phyloP scores from a whole-genome alignment of 37 sponge, comb jelly and placozoan genomes.

The Chondrosia reniformis region DNA sequence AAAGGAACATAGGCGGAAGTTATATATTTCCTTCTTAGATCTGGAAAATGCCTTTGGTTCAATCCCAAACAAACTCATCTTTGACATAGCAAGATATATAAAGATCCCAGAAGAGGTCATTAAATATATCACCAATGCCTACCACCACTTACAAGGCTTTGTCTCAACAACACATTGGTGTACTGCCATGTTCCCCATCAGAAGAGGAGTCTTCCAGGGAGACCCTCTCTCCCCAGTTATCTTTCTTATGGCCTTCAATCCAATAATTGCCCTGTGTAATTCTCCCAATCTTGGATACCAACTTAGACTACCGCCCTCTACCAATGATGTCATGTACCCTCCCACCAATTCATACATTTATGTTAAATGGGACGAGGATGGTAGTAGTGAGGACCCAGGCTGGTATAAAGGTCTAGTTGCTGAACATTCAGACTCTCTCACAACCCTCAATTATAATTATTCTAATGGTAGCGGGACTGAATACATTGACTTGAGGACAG shows the following conservation, averaged over 20 bases:
- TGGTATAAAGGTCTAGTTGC: neutral
- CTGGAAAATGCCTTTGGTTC: constrained; percentile 47
- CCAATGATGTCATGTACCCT: neutral
- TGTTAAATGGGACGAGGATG: neutral
- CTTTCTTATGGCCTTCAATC: constrained; percentile 17
- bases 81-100: constrained; percentile 4
- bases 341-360: neutral
- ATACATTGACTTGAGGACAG: too few relatives aligned
- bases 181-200: neutral
- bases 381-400: neutral
- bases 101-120: neutral
- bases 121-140: neutral
- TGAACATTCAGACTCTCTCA: neutral
- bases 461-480: too few relatives aligned
- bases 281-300: neutral
- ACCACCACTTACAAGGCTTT: constrained; percentile 13
- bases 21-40: constrained; percentile 28
- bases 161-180: constrained; percentile 6
- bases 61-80: constrained; percentile 7
- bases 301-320: neutral
- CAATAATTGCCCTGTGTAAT: neutral
- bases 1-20: constrained; percentile 9
- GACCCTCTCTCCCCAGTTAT: constrained; percentile 17
- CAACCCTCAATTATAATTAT: too few relatives aligned
- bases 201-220: constrained; percentile 22